These are phyloP conservation scores for Tamandua tetradactyla DNA, from an alignment of 2,797 vertebrate species.

Conservation along the genomic window DNA sequence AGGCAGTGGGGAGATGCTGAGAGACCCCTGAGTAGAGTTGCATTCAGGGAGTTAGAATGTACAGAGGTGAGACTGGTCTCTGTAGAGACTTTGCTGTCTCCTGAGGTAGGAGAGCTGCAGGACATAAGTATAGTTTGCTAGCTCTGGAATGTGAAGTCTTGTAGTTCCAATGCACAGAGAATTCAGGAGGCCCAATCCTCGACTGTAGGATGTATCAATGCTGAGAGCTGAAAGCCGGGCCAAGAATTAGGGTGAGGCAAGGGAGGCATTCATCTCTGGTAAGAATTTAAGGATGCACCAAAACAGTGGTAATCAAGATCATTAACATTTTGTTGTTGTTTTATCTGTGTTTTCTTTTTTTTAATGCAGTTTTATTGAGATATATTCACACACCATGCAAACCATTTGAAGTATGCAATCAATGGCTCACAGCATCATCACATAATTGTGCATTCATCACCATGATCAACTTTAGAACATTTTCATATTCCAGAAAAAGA, in stretches of 20 bases:
- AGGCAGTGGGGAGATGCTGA: background rate
- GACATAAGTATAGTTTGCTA: background rate
- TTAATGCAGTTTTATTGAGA: too few relatives aligned
- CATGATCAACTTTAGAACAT: too few relatives aligned
- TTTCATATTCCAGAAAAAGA: too few relatives aligned
- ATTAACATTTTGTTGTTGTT: background rate
- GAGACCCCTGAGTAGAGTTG: background rate
- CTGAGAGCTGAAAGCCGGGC: background rate
- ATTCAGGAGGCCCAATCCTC: too few relatives aligned
- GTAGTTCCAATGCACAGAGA: background rate
- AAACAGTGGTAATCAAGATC: background rate
- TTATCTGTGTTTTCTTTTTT: too few relatives aligned
- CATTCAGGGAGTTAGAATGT: background rate
- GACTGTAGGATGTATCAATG: background rate
- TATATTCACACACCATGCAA: too few relatives aligned
- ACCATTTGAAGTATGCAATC: too few relatives aligned
- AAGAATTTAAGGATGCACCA: too few relatives aligned
- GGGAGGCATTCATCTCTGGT: background rate
- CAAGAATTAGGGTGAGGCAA: background rate
- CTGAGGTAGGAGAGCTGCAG: background rate
- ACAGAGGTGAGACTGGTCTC: rapidly evolving
- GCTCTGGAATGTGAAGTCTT: background rate
- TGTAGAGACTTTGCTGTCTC: background rate
- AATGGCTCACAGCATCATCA: too few relatives aligned
- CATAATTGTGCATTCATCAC: too few relatives aligned